Evolutionary conservation across 2,888 invertebrate species (phyloP).

Genomic region (Elysia crispata): DNA sequence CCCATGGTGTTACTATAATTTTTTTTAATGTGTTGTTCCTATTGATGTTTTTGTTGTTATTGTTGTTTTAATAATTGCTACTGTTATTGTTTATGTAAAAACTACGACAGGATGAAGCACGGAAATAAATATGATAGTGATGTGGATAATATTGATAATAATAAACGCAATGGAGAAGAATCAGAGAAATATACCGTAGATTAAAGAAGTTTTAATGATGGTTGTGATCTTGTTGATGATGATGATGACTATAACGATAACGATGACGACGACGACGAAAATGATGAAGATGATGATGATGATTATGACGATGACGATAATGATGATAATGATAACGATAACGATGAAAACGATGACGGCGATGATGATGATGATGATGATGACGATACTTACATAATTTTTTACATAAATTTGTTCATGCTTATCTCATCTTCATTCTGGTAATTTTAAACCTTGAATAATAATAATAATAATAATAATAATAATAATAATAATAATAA

Average conservation of each 20-base stretch:
- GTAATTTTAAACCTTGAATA: no score
- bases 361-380: slow-evolving; percentile 17
- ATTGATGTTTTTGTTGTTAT: no score
- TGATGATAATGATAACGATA: background rate
- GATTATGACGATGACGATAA: slow-evolving; percentile 2
- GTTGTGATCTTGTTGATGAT: background rate
- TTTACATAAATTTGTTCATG: no score
- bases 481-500: background rate
- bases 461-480: background rate
- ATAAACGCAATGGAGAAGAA: background rate
- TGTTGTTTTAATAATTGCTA: no score
- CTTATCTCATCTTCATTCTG: no score
- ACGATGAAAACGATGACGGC: background rate
- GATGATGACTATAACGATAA: slow-evolving; percentile 4
- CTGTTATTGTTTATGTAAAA: no score
- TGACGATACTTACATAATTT: no score
- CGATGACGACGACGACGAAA: background rate
- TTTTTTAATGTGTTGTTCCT: no score
- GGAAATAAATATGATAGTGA: slow-evolving; percentile 3
- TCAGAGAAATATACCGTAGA: background rate
- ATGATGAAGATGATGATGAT: slow-evolving; percentile 11
- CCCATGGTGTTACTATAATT: no score
- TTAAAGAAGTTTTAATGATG: background rate
- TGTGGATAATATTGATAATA: background rate
- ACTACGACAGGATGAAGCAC: no score